Conservation (phyloP, 2,797 vertebrate species). For the Sebastes elongatus region DNA sequence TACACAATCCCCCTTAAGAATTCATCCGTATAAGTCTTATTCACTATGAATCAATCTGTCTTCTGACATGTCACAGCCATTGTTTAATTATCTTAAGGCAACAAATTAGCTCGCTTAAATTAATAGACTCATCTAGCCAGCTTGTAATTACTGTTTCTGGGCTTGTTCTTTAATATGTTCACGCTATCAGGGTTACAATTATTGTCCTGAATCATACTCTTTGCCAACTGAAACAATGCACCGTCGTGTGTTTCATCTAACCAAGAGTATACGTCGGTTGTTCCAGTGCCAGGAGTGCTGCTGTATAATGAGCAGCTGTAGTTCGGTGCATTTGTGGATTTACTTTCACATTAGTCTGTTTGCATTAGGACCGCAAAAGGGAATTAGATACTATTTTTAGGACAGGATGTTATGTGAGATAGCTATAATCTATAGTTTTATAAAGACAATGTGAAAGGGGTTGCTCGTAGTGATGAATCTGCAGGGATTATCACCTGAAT, state of each 20-base stretch:
- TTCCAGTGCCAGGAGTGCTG: conserved; percentile 13
- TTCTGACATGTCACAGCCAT: conserved; percentile 35
- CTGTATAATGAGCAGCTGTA: conserved; percentile 26
- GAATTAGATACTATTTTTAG: not conserved
- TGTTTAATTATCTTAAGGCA: conserved; percentile 53
- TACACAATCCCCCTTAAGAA: not conserved
- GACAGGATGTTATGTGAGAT: not conserved
- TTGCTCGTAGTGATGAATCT: not conserved
- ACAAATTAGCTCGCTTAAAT: conserved; percentile 60
- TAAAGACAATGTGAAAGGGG: not conserved
- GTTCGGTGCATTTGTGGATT: not conserved
- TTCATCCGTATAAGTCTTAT: not conserved
- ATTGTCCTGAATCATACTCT: conserved; percentile 48
- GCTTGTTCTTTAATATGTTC: conserved; percentile 61
- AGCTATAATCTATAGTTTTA: not conserved
- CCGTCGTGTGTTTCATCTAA: conserved; percentile 21
- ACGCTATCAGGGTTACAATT: conserved; percentile 58
- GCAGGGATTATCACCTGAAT: not conserved
- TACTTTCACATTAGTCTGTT: not conserved
- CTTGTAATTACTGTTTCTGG: conserved; percentile 65
- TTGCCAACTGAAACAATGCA: conserved; percentile 35
- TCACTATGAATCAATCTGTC: conserved; percentile 8
- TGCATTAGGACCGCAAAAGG: not conserved
- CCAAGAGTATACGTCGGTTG: not conserved
- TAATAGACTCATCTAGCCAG: conserved; percentile 54